phyloP scores from a whole-genome alignment of 2,113 vertebrate species.

The Xyliphius kryptos region DNA sequence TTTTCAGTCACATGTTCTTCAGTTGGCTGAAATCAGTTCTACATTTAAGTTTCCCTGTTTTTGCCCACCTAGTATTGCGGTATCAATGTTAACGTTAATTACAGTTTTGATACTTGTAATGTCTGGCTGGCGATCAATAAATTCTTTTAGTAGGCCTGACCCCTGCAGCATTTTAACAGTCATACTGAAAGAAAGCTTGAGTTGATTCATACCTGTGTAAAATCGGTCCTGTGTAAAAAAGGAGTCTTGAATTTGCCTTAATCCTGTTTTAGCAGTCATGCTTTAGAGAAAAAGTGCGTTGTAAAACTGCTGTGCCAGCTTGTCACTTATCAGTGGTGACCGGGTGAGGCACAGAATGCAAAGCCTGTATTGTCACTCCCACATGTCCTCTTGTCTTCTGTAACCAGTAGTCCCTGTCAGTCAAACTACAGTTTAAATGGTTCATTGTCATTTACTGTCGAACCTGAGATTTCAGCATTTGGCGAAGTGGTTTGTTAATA shows the following conservation, averaged over 20 bases:
- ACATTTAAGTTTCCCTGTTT: no score
- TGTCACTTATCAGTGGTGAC: slow-evolving; percentile 38
- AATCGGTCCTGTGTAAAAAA: not conserved
- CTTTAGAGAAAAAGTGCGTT: no score
- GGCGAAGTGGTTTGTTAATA: slow-evolving; percentile 44
- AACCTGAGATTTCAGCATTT: slow-evolving; percentile 40
- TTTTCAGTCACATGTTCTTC: no score
- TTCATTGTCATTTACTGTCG: slow-evolving; percentile 17
- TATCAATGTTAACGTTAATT: no score
- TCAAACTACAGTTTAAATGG: slow-evolving; percentile 40
- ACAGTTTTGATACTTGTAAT: no score
- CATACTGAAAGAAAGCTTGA: not conserved
- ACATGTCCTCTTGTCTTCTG: slow-evolving; percentile 38
- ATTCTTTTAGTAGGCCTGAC: no score
- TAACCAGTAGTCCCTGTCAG: slow-evolving; percentile 35
- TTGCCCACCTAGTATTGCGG: no score
- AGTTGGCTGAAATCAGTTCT: no score
- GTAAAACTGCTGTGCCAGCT: slow-evolving; percentile 22
- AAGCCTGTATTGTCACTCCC: slow-evolving; percentile 27
- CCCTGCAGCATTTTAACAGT: no score
- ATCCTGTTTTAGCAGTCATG: slow-evolving; percentile 24
- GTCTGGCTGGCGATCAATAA: no score
- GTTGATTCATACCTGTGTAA: slow-evolving; percentile 23
- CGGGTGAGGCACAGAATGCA: slow-evolving; percentile 27
- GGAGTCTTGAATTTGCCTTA: not conserved